Base-by-base conservation (phyloP, 2,797 vertebrate species). In the Pteropus rufus region DNA sequence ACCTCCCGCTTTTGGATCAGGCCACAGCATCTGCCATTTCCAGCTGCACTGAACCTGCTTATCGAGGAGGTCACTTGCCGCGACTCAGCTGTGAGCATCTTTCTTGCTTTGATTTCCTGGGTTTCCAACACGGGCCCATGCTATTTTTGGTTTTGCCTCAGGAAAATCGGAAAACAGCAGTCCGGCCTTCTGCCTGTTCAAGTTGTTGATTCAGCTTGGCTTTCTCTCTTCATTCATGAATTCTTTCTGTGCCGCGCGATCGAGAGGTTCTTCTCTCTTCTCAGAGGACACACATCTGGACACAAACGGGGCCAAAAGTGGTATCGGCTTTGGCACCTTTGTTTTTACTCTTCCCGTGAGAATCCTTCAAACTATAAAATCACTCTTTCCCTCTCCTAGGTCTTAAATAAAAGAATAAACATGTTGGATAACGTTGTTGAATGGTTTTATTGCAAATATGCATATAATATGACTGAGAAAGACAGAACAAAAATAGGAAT, bases 211-310 rank as follows among this genome's bases (percentile, higher is more conserved):
- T 82, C 8, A 7, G 10, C 39, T n/a, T 67, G 85, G 60, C 88
- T 77, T 94, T 54, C 69, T 69, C 16, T 81, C 36, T 90, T 86
- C 54, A 92, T 95, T 91, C 91, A 92, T 86, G 73, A 86, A n/a
- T 80, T 86, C 56, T 18, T 46, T 76, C 73, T 49, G 19, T 29
- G 46, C 67, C 80, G 34, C 64, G 31, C 36, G 62, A 39, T 8
- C 24, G 34, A 83, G 52, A 75, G 3, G 6, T 18, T 58, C 60
- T 70, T 67, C 41, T 58, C 15, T 18, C n/a, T 23, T 41, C 39
- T 44, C 39, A n/a, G 29, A 7, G 34, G 24, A 7, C 26, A 0
- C n/a, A 23, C 12, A 23, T 93, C 64, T 14, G 21, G 52, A 52
- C 23, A 58, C 69, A 58, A 23, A 14, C 2, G 10, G 41, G 26